Evolutionary conservation across 2,888 invertebrate species (phyloP).

Genomic region (Oxytorus armatus): DNA sequence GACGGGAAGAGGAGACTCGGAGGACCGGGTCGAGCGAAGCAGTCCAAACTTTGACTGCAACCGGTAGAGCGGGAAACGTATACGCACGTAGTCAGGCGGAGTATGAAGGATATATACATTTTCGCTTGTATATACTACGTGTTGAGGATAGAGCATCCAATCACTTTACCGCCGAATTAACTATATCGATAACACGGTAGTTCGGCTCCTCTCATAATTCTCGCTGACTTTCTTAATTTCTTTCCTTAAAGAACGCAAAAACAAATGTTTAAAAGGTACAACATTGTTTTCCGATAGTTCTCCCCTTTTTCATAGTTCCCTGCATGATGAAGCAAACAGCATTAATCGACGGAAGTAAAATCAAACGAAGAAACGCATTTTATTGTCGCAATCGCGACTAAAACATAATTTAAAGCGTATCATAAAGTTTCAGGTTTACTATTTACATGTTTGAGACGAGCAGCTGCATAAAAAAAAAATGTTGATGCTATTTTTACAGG

Average conservation of each 20-base stretch:
- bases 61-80: constrained; percentile 34
- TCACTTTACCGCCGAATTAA: neutral
- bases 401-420: constrained; percentile 54
- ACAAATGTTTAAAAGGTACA: neutral
- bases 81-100: constrained; percentile 44
- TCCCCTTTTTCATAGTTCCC: too few species aligned
- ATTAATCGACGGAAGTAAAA: constrained; percentile 1
- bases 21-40: constrained; percentile 1
- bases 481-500: too few species aligned
- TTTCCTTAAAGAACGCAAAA: constrained; percentile 11
- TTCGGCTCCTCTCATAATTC: neutral
- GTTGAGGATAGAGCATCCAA: too few species aligned
- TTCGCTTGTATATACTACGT: too few species aligned
- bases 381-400: constrained; percentile 39
- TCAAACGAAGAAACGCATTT: constrained; percentile 36
- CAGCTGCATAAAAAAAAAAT: constrained; percentile 6
- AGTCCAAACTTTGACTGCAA: constrained; percentile 46
- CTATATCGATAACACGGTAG: neutral
- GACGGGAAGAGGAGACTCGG: constrained; percentile 11
- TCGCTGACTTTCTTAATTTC: neutral
- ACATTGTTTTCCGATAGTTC: too few species aligned
- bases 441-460: constrained; percentile 56
- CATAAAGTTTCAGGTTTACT: constrained; percentile 33
- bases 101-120: too few species aligned
- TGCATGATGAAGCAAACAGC: neutral